Evolutionary conservation across 92 coral and sea anemone genomes (phyloP), one percentile per base, ranked within the genome.

Genomic region (Parazoanthus swiftii): DNA sequence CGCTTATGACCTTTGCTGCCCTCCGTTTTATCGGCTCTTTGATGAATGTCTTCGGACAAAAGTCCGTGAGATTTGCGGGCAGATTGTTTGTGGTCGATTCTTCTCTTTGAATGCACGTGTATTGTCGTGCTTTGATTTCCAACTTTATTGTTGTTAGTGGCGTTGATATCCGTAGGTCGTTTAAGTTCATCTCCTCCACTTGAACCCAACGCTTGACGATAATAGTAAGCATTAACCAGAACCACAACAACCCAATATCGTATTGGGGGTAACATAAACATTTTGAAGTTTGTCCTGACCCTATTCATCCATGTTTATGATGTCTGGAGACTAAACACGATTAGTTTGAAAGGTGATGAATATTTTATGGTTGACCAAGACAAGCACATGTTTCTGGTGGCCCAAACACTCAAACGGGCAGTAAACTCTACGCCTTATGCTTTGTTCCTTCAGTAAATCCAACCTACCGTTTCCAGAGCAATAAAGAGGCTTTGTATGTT

Each of bases 1-100:
- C 92, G 51, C 86, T 86, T 90, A 3, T 80, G 76, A 25, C 81
- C 92, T 46, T 35, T 90, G 63, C 51, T 56, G 23, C 88, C 87
- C 70, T 70, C 76, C 50, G 26, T 14, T 43, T 25, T 25, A 25
- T 36, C 48, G 29, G 43, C 11, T 43, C 23, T 46, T 23, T 23
- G 26, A 72, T 23, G 68, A 37, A 20, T 88, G 80, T 48, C 85
- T 63, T 20, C 58, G 20, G 74, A 87, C 36, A 87, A 29, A 25
- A 80, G 42, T 68, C 68, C 76, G n/a, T 70, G 86, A 81, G 77
- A 75, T 88, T 25, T 74, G 25, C 6, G 39, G n/a, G 67, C 18
- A 10, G 25, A 2, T 50, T 74, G 37, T 74, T 66, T 80, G 46
- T 44, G 29, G 68, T 71, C 44, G 37, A 80, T 48, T 50, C 73